These are phyloP conservation scores for Dipodomys ordii DNA, from an alignment of 2,113 vertebrate genomes.

Conservation along the genomic window DNA sequence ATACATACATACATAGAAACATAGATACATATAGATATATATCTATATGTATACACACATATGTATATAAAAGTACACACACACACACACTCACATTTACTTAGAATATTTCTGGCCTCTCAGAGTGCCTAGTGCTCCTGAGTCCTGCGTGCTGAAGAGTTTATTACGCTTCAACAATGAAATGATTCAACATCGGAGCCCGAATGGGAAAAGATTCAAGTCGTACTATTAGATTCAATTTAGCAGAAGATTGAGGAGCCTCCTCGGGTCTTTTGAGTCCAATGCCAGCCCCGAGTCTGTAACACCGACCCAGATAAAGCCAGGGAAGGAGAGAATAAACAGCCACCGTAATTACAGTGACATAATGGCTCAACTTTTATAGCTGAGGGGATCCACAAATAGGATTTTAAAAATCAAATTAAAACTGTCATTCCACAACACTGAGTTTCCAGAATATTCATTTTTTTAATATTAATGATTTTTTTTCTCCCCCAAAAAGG, in stretches of 20 bases:
- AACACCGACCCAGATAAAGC: slow-evolving; percentile 17
- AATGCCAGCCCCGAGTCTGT: slow-evolving; percentile 47
- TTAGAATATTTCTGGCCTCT: not conserved
- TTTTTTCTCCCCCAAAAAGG: slow-evolving; percentile 76
- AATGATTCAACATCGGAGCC: slow-evolving; percentile 50
- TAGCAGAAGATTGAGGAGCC: slow-evolving; percentile 62
- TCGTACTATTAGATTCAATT: slow-evolving; percentile 65
- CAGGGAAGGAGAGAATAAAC: slow-evolving; percentile 59
- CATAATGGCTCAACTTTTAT: slow-evolving; percentile 80
- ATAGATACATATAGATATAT: too few relatives aligned
- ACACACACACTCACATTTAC: too few relatives aligned
- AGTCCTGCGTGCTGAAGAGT: not conserved
- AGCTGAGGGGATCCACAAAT: slow-evolving; percentile 80
- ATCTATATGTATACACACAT: too few relatives aligned
- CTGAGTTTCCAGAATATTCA: slow-evolving; percentile 79
- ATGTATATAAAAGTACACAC: too few relatives aligned
- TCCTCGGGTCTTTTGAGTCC: slow-evolving; percentile 54
- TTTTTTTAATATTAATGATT: slow-evolving; percentile 82
- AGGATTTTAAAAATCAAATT: slow-evolving; percentile 82
- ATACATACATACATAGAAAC: too few relatives aligned
- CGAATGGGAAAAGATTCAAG: slow-evolving; percentile 57
- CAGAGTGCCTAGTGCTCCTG: not conserved
- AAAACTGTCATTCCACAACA: slow-evolving; percentile 82
- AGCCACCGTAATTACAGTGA: slow-evolving; percentile 77
- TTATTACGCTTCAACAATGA: slow-evolving; percentile 46